Evolutionary conservation across 2,113 vertebrate genomes (phyloP).

Genomic region (Odontesthes bonariensis): DNA sequence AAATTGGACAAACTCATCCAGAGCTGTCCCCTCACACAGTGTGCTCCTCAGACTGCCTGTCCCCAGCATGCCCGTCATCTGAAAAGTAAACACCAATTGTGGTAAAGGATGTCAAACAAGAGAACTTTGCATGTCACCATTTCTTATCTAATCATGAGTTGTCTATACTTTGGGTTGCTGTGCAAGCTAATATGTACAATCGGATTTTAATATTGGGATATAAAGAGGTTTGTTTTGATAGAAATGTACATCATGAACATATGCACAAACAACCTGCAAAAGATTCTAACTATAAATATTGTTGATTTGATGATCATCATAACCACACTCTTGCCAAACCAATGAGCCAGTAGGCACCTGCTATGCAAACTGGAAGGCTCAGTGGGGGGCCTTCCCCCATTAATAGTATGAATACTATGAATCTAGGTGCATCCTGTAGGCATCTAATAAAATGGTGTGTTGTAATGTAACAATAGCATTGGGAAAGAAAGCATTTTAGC

Average conservation of each 20-base stretch:
- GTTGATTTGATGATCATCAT: too few species aligned
- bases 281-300: too few species aligned
- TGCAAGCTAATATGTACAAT: constrained; percentile 1
- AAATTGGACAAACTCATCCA: constrained; percentile 76
- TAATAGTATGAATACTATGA: too few species aligned
- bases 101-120: constrained; percentile 27
- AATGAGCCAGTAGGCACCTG: too few species aligned
- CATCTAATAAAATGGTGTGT: too few species aligned
- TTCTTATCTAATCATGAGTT: constrained; percentile 20
- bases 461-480: background rate
- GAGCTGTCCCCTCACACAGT: constrained; percentile 66
- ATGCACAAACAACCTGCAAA: too few species aligned
- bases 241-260: too few species aligned
- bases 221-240: too few species aligned
- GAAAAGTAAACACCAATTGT: constrained; percentile 19
- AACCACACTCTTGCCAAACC: too few species aligned
- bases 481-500: background rate
- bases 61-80: constrained; percentile 46
- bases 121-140: constrained; percentile 27
- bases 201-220: background rate
- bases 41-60: constrained; percentile 51
- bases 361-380: too few species aligned
- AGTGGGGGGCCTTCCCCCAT: too few species aligned
- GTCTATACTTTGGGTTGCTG: background rate
- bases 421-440: too few species aligned